Percentiles rank a stretch among this genome's conserved stretches.
Evolutionary conservation across 2,888 invertebrate genomes (phyloP).

Genomic region (Spialia ferax): DNA sequence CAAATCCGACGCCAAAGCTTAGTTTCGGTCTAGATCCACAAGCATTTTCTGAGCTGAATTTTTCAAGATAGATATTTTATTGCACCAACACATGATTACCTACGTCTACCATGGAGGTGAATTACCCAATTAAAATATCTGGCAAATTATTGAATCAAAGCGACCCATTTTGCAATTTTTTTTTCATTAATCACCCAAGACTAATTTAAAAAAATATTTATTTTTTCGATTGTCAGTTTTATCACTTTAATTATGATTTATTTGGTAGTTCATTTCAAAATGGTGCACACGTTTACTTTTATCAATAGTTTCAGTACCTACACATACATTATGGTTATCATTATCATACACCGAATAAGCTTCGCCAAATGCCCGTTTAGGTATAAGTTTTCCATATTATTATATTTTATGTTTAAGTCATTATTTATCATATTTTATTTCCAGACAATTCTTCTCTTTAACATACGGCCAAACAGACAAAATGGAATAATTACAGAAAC

Average conservation of each 20-base stretch:
- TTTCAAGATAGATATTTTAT: slow-evolving; percentile 22
- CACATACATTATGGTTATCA: too few species aligned
- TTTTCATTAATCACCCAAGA: background rate
- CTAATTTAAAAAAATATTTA: background rate
- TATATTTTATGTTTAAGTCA: too few species aligned
- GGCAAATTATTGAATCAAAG: background rate
- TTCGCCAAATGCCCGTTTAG: too few species aligned
- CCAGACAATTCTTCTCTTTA: background rate
- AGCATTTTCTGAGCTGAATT: background rate
- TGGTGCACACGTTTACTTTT: too few species aligned
- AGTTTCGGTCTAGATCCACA: background rate
- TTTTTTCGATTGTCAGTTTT: too few species aligned
- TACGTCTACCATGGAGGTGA: slow-evolving; percentile 9
- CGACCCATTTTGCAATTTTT: background rate
- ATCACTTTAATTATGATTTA: too few species aligned
- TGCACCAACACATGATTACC: slow-evolving; percentile 14
- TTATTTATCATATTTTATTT: too few species aligned
- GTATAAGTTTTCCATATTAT: too few species aligned
- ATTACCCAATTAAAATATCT: slow-evolving; percentile 20
- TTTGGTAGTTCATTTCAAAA: too few species aligned
- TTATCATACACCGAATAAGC: too few species aligned
- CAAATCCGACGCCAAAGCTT: slow-evolving; percentile 2
- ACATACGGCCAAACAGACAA: background rate
- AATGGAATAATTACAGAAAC: background rate
- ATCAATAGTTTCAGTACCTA: too few species aligned